Base-by-base conservation (phyloP, 1,140 invertebrate species). In the Scylla paramamosain region DNA sequence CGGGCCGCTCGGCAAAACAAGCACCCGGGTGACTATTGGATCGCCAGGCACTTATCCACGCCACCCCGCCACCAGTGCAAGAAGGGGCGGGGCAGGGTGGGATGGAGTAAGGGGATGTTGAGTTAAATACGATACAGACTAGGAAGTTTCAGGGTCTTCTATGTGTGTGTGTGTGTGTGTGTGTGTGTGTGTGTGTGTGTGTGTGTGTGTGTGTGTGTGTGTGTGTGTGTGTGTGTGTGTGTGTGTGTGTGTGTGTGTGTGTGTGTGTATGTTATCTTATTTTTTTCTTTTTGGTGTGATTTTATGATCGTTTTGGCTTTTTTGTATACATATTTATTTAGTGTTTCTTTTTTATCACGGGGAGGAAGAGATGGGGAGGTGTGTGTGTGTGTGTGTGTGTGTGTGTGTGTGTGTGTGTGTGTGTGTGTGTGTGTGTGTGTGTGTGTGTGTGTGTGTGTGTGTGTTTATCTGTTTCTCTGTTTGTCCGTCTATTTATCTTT, bases 121-220 rank as follows among this genome's bases (percentile, higher is more conserved):
- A 31, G n/a, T 25, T 12, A 39, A 39, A 28, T 29, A 86, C 10
- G 83, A n/a, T 4, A 31, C 8, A 16, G 87, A 6, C 16, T 39
- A 10, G 48, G 87, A 89, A 52, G 52, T 25, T 29, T n/a, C 25
- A 28, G 16, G 46, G 14, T 16, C 8, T 10, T 12, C 25, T 91
- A 4, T 91, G 91, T 82, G 10, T 31, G 12, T 77, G 14, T 4
- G 92, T 84, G 39, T 86, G n/a, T 45, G 31, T 86, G 92, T 93
- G 32, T 84, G 31, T 83, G 4, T 90, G 45, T 90, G 45, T 90
- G 45, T 45, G 20, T 90, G 45, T 46, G 45, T 90, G 39, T 91
- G 91, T 82, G 10, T 31, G 12, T 77, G 14, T 4, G 92, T 84
- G 39, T 86, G n/a, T 45, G 31, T 86, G 92, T 93, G 32, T 84